phyloP scores from a whole-genome alignment of 2,888 invertebrate species.

The Thereva nobilitata region DNA sequence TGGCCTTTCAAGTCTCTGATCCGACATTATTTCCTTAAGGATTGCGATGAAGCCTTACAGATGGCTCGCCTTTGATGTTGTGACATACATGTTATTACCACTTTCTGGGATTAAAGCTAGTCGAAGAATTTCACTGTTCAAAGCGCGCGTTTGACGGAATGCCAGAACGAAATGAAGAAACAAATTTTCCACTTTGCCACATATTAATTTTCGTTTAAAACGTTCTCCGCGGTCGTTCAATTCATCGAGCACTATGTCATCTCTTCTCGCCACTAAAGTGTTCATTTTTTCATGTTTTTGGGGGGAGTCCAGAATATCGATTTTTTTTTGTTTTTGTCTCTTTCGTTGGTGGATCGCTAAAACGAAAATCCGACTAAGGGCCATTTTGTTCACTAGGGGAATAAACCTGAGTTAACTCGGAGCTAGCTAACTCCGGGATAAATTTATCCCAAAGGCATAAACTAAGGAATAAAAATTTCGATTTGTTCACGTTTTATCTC shows the following conservation, averaged over 20 bases:
- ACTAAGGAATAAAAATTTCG: too few species aligned
- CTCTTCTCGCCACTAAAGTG: too few species aligned
- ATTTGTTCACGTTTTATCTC: too few species aligned
- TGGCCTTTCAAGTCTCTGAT: constrained; percentile 16
- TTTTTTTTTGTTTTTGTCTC: too few species aligned
- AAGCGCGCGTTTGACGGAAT: constrained; percentile 26
- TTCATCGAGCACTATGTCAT: background rate
- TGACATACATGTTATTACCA: constrained; percentile 28
- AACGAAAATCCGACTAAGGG: background rate
- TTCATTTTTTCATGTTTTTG: too few species aligned
- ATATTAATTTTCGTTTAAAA: constrained; percentile 22
- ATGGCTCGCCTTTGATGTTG: constrained; percentile 32
- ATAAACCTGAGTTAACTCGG: too few species aligned
- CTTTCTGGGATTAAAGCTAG: constrained; percentile 17
- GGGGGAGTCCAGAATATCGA: too few species aligned
- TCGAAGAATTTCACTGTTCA: constrained; percentile 14
- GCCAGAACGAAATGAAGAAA: constrained; percentile 15
- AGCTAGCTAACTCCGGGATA: too few species aligned
- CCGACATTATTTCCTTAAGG: constrained; percentile 7
- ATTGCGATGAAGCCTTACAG: constrained; percentile 22
- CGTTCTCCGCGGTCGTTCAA: constrained; percentile 1
- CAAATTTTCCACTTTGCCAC: constrained; percentile 12
- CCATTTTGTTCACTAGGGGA: constrained; percentile 13
- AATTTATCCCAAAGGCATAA: too few species aligned
- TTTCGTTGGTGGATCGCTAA: background rate